These are phyloP conservation scores for Scortum barcoo DNA, from an alignment of 2,113 vertebrate species.

Conservation along the genomic window DNA sequence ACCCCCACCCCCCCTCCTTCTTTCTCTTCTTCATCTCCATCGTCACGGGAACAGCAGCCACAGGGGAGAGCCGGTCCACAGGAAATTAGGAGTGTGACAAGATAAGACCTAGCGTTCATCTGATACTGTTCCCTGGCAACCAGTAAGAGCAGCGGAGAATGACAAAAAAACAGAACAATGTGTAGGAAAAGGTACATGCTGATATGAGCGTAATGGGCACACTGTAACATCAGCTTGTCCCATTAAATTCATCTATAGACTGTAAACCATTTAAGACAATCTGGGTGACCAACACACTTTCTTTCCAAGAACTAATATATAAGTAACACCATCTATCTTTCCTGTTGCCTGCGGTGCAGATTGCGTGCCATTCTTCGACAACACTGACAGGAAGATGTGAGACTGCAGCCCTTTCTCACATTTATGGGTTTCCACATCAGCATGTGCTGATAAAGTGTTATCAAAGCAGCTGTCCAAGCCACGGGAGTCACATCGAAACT, in stretches of 20 bases:
- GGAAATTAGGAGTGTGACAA: conserved; percentile 85
- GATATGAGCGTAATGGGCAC: conserved; percentile 23
- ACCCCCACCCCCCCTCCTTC: neutral
- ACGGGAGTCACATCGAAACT: conserved; percentile 31
- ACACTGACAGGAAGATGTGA: conserved; percentile 51
- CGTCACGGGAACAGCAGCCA: conserved; percentile 76
- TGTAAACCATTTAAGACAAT: neutral
- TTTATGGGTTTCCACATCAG: conserved; percentile 65
- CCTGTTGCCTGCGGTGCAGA: conserved; percentile 6
- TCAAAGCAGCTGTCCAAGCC: conserved; percentile 51
- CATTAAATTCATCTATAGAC: conserved; percentile 18
- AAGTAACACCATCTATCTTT: conserved; percentile 34
- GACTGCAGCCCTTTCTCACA: conserved; percentile 33
- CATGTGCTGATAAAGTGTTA: conserved; percentile 68
- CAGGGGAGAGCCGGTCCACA: conserved; percentile 74
- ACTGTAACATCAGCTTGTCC: conserved; percentile 19
- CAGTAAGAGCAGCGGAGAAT: conserved; percentile 40
- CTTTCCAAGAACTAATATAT: conserved; percentile 10
- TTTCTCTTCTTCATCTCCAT: conserved; percentile 57
- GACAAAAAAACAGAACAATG: conserved; percentile 50
- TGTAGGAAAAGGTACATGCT: conserved; percentile 47
- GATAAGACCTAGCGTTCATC: conserved; percentile 82
- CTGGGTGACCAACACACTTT: neutral
- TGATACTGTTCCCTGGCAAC: conserved; percentile 84
- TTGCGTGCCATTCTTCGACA: conserved; percentile 33